phyloP scores from a whole-genome alignment of 1,140 invertebrate genomes.

The Stenopsyche tienmushanensis region DNA sequence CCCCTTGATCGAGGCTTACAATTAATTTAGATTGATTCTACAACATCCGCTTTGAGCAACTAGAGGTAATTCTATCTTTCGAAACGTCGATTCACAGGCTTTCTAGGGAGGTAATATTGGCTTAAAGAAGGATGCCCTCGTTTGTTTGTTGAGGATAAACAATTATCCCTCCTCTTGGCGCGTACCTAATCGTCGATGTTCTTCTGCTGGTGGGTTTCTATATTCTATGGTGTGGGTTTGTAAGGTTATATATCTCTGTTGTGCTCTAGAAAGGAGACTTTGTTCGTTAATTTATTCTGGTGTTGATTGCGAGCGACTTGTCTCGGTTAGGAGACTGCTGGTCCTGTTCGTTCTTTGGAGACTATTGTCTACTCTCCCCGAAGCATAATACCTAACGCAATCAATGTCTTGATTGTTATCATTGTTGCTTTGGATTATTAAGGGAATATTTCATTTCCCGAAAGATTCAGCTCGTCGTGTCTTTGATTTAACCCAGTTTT shows the following conservation, averaged over 20 bases:
- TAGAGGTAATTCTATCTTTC: background rate
- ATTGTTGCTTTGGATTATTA: conserved; percentile 15
- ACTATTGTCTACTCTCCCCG: background rate
- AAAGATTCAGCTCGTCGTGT: background rate
- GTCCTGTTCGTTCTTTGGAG: background rate
- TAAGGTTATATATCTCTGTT: background rate
- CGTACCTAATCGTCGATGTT: conserved; percentile 1
- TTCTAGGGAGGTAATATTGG: background rate
- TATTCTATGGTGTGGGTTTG: background rate
- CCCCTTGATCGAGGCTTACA: background rate
- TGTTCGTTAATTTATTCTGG: conserved; percentile 18
- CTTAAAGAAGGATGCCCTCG: conserved; percentile 5
- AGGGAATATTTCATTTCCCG: background rate
- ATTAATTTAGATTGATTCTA: background rate
- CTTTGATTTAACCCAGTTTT: background rate
- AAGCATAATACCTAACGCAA: conserved; percentile 17
- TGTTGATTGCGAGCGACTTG: conserved; percentile 16
- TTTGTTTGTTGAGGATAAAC: conserved; percentile 11
- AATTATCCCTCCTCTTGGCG: conserved; percentile 5
- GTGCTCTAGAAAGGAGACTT: background rate
- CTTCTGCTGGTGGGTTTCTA: background rate
- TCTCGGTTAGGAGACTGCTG: background rate
- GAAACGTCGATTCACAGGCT: background rate
- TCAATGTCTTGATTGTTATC: conserved; percentile 21
- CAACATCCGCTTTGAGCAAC: background rate